Base-by-base conservation (phyloP, 2,888 invertebrate species). In the Mongoloraphidia duomilia region DNA sequence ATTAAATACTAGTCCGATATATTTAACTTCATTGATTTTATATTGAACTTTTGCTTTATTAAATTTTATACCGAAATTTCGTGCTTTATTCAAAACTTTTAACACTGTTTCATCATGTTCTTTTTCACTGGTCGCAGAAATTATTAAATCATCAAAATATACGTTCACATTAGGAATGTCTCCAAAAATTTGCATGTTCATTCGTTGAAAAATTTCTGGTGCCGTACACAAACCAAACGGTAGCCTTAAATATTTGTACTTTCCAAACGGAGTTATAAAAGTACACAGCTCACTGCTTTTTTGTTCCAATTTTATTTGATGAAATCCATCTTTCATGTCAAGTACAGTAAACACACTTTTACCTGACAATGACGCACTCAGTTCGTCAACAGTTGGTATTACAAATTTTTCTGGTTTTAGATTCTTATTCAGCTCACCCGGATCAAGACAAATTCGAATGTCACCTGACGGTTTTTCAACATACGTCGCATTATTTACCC, bases 131-230 rank as follows among this genome's bases (percentile, higher is more conserved):
- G 39, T 36, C 6, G 52, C 56, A 36, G 50, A 46, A 11, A 55
- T 50, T n/a, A 58, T 52, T 8, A 57, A 11, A 50, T 60, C 58
- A 52, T 60, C 58, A 47, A 60, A 55, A 50, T 59, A 59, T 4
- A 59, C 42, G 17, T 47, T 46, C 9, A 59, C 54, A 13, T 54
- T 56, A 37, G 49, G 47, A 34, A 57, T 54, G 13, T 58, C 57
- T 41, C 56, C 58, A 50, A 59, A 57, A 11, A 53, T 54, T 42
- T 49, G 38, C 11, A 44, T 41, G 33, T 52, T 54, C 46, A 47
- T 47, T 26, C 47, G 44, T 44, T 60, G 58, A 47, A 59, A 58
- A 8, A 56, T 47, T 49, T 58, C 60, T 10, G 57, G 55, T 5
- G 55, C 53, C 2, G 40, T 50, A 12, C 43, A 49, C 2, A 61